Percentiles rank a stretch among this genome's conserved stretches.
Conservation (phyloP, 2,113 vertebrate genomes). For the Vulpes ferrilata region DNA sequence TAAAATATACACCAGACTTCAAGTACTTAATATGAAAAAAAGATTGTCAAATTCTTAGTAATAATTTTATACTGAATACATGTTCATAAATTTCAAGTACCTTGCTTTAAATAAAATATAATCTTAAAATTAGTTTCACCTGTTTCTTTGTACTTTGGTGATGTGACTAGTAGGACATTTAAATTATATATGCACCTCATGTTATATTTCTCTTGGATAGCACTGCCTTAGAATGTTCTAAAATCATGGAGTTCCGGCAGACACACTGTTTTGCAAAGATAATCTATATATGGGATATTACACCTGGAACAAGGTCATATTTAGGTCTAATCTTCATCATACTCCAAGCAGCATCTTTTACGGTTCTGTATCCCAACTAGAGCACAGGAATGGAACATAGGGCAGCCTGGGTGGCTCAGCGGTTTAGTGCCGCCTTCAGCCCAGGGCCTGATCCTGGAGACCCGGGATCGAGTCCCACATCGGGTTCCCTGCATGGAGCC, state of each 20-base stretch:
- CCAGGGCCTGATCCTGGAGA: no score
- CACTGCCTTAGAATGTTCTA: neutral
- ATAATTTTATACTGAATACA: constrained; percentile 25
- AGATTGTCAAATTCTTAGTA: neutral
- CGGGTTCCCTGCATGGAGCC: no score
- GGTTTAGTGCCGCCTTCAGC: no score
- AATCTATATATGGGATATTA: neutral
- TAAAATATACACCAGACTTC: constrained; percentile 35
- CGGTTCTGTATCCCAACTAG: neutral
- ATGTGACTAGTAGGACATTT: neutral
- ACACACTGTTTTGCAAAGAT: neutral
- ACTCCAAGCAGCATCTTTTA: neutral
- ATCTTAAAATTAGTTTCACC: constrained; percentile 24
- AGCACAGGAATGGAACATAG: neutral
- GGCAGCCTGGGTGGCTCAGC: no score
- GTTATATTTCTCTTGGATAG: neutral
- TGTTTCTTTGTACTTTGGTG: constrained; percentile 9
- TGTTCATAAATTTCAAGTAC: neutral
- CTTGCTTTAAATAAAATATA: constrained; percentile 30
- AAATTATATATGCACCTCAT: neutral
- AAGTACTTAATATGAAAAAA: constrained; percentile 9
- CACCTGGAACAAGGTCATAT: neutral
- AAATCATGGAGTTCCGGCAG: neutral
- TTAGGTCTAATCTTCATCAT: neutral
- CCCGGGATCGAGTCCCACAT: no score